A percentile compares a stretch with the other conserved stretches of the same genome.
Conservation (phyloP, 2,797 vertebrate species). For the Buphagus erythrorhynchus region DNA sequence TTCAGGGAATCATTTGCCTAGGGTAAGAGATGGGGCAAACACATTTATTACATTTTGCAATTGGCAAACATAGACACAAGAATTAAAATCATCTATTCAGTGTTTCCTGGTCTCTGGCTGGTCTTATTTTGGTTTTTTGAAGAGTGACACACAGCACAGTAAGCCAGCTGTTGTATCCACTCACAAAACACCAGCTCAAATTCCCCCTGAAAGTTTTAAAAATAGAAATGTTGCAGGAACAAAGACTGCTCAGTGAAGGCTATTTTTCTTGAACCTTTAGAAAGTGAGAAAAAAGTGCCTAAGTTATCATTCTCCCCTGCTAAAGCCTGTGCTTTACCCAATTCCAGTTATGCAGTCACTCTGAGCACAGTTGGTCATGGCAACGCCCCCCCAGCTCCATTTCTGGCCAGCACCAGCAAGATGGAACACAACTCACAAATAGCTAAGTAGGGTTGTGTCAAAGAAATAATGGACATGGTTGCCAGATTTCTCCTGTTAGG, state of each 20-base stretch:
- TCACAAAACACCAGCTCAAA: background rate
- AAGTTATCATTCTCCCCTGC: background rate
- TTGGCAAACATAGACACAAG: background rate
- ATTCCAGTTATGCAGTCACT: background rate
- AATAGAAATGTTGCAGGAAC: background rate
- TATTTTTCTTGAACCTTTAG: background rate
- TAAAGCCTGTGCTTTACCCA: background rate
- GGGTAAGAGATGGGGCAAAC: background rate
- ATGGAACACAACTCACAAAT: background rate
- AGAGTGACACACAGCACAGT: background rate
- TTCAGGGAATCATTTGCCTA: background rate
- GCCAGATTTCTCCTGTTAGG: background rate
- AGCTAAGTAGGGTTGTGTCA: background rate
- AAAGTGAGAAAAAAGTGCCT: background rate
- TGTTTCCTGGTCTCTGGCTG: background rate
- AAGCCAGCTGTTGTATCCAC: background rate
- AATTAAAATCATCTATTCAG: background rate
- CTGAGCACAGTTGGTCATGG: background rate
- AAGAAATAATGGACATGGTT: background rate
- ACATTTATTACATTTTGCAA: background rate
- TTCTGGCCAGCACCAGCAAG: background rate
- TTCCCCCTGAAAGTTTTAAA: background rate
- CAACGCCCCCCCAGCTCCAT: rapidly evolving
- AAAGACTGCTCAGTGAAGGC: background rate
- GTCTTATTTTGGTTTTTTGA: background rate